A percentile compares a stretch with the other conserved stretches of the same genome.
Evolutionary conservation across 2,797 vertebrate genomes (phyloP).

Genomic region (Orientallactaga sibirica): DNA sequence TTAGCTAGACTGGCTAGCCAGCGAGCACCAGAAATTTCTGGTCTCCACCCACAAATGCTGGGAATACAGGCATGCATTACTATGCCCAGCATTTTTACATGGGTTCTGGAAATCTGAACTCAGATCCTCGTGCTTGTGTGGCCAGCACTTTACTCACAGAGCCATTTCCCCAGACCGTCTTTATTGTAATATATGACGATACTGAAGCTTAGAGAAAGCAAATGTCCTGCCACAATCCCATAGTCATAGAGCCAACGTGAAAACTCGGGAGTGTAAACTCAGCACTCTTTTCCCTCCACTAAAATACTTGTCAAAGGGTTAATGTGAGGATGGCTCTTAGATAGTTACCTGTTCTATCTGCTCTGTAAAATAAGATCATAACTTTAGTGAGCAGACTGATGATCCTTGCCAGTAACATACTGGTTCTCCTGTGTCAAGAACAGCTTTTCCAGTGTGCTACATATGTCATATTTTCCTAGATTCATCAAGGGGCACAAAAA

Average conservation of each 20-base stretch:
- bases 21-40: no score
- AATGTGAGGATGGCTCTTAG: neutral
- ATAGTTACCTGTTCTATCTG: neutral
- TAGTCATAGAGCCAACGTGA: neutral
- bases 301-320: neutral
- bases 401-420: neutral
- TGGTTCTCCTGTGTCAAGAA: neutral
- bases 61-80: no score
- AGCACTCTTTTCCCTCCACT: neutral
- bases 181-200: neutral
- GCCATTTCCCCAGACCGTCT: neutral
- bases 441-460: neutral
- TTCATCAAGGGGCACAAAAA: slow-evolving; percentile 16
- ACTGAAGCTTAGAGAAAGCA: neutral
- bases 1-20: no score
- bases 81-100: no score
- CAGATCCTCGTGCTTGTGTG: no score
- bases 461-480: neutral
- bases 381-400: neutral
- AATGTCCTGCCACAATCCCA: neutral
- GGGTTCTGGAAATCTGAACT: no score
- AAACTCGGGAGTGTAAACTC: neutral
- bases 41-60: no score
- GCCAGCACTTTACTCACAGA: no score
- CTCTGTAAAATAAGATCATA: slow-evolving; percentile 19